Percentiles rank a stretch among this genome's conserved stretches.
These are phyloP conservation scores for Piezodorus guildinii DNA, from an alignment of 1,140 invertebrate genomes.

Conservation along the genomic window DNA sequence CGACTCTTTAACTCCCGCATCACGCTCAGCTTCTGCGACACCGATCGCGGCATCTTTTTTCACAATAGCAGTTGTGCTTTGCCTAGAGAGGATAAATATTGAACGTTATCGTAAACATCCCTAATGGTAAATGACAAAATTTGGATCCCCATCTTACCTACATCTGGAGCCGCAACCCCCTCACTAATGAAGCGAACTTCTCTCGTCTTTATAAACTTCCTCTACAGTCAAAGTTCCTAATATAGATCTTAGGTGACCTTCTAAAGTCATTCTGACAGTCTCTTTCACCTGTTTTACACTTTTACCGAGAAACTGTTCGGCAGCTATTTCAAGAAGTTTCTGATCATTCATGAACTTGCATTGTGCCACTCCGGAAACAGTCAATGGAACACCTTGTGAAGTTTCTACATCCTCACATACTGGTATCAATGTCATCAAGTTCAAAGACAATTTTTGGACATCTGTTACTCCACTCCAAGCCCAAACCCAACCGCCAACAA, in stretches of 20 bases:
- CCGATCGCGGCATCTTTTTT: constrained; percentile 93
- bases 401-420: constrained; percentile 94
- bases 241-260: constrained; percentile 92
- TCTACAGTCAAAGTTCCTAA: constrained; percentile 94
- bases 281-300: constrained; percentile 78
- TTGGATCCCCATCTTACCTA: constrained; percentile 96
- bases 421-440: constrained; percentile 88
- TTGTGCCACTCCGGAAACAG: constrained; percentile 92
- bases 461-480: constrained; percentile 96
- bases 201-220: constrained; percentile 95
- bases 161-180: constrained; percentile 92
- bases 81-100: constrained; percentile 88
- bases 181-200: constrained; percentile 88
- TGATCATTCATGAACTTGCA: constrained; percentile 96
- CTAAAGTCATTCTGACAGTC: constrained; percentile 89
- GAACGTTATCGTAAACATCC: constrained; percentile 92
- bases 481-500: constrained; percentile 96
- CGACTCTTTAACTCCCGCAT: constrained; percentile 86
- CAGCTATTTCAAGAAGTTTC: constrained; percentile 87
- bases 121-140: constrained; percentile 97
- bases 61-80: constrained; percentile 90
- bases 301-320: constrained; percentile 95
- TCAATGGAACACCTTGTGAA: constrained; percentile 84
- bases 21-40: constrained; percentile 88
- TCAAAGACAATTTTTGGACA: constrained; percentile 76